Evolutionary conservation across 2,113 vertebrate genomes (phyloP).

Genomic region (Leucopsar rothschildi): DNA sequence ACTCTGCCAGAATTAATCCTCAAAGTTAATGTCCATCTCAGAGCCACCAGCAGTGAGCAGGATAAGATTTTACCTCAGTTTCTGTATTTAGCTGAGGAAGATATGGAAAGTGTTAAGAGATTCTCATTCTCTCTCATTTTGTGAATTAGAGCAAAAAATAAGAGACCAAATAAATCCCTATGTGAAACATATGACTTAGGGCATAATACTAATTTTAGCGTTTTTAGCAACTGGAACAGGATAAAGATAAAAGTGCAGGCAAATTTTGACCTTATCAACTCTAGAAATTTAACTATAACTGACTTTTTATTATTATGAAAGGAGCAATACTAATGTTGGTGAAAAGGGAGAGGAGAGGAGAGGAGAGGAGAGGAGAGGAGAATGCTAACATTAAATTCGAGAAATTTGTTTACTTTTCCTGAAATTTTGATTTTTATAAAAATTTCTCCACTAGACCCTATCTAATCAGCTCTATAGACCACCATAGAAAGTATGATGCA

Average conservation of each 20-base stretch:
- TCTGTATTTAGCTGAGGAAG: neutral
- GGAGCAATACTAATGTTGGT: neutral
- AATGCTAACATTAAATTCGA: neutral
- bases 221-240: neutral
- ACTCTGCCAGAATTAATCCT: neutral
- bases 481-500: neutral
- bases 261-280: neutral
- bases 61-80: neutral
- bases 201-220: neutral
- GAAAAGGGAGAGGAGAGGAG: neutral
- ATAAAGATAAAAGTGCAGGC: neutral
- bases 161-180: neutral
- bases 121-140: neutral
- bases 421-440: neutral
- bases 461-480: neutral
- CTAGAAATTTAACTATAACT: neutral
- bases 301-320: neutral
- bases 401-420: neutral
- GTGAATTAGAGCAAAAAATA: neutral
- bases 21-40: neutral
- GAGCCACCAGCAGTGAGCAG: fast-evolving
- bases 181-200: neutral
- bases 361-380: no score
- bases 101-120: neutral
- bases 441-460: neutral